Base-by-base conservation (phyloP, 2,797 vertebrate genomes). In the Serranus cabrilla region DNA sequence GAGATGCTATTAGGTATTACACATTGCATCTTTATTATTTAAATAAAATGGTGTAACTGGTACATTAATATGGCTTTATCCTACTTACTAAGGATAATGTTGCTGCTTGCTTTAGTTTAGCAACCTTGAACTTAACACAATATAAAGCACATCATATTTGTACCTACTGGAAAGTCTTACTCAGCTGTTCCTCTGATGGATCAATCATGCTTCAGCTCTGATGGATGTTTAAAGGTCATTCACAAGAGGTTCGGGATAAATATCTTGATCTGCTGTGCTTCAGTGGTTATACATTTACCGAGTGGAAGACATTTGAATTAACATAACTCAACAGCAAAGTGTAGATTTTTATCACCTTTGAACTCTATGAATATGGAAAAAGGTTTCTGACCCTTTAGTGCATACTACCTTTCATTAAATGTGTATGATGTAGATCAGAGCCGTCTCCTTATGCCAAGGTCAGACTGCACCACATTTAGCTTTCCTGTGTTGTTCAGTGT, bases 181-280 rank as follows among this genome's bases (percentile, higher is more conserved):
- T 78, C 55, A 56, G 31, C 49, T 54, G 7, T 76, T 82, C 58
- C 21, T 77, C 49, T 55, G 18, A 65, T 42, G 47, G 37, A 75
- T 61, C 13, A 42, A 31, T 67, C 27, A 54, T 49, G 23, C 57
- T 61, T 60, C 16, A 11, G 2, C 43, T 63, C 18, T 25, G 62
- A 65, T 42, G 51, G 61, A 65, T 70, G 46, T 27, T 75, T 43
- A 45, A 75, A 74, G 73, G 81, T 83, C 65, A 76, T 5, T n/a
- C 18, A 51, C 49, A 34, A 74, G 40, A 74, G 43, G 42, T 39
- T 68, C 18, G 18, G 25, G 18, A 55, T 67, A 18, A 45, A 57
- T 62, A 18, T 63, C 4, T 23, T 70, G 56, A 49, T 16, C 75
- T 63, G 4, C 27, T 13, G 69, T 42, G 31, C 59, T 40, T 57